Conservation (phyloP, 2,113 vertebrate genomes). For the human region DNA sequence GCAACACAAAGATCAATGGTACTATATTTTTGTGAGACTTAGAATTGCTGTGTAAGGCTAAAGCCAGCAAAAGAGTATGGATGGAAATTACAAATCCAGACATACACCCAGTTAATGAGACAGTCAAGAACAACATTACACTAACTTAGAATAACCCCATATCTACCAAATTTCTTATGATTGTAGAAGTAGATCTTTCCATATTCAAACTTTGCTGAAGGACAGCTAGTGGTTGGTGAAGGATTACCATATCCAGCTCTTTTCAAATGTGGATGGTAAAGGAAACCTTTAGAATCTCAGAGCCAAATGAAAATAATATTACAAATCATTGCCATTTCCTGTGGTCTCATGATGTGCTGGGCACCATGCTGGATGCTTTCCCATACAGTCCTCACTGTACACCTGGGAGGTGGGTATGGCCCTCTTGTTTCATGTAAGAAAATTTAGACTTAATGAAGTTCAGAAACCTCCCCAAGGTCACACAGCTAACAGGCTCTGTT, state of each 20-base stretch:
- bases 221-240: not conserved
- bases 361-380: fast-evolving
- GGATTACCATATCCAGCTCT: not conserved
- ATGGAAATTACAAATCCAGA: not conserved
- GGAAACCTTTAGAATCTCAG: not conserved
- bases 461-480: not conserved
- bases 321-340: fast-evolving
- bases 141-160: not conserved
- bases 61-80: not conserved
- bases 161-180: not conserved
- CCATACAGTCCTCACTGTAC: fast-evolving
- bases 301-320: not conserved
- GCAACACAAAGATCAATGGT: fast-evolving
- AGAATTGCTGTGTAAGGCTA: not conserved
- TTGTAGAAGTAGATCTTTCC: not conserved
- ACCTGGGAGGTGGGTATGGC: fast-evolving
- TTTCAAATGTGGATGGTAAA: not conserved
- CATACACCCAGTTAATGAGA: not conserved
- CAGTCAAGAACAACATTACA: not conserved
- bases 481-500: not conserved
- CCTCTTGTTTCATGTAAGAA: not conserved
- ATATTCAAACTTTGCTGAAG: no score
- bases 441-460: no score
- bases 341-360: not conserved
- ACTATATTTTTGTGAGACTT: not conserved